phyloP scores from a whole-genome alignment of 2,797 vertebrate species.

The Lophotriccus pileatus region DNA sequence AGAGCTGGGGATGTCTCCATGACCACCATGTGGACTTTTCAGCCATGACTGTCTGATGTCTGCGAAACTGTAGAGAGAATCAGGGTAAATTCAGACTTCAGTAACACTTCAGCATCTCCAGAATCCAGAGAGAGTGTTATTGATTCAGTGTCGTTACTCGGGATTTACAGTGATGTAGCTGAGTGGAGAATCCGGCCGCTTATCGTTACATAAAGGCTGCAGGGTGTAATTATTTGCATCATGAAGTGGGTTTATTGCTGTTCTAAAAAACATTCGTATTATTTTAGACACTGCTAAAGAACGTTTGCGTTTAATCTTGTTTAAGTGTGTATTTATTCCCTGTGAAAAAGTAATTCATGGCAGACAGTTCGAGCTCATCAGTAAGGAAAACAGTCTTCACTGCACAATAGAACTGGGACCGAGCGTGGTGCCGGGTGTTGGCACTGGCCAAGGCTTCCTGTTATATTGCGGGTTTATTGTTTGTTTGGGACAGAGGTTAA shows the following conservation, averaged over 20 bases:
- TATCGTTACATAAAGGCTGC: constrained; percentile 51
- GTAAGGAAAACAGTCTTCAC: constrained; percentile 24
- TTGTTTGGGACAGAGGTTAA: neutral
- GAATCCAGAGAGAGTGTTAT: neutral
- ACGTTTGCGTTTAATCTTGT: constrained; percentile 62
- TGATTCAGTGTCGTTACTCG: neutral
- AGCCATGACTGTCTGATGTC: neutral
- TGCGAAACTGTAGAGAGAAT: neutral
- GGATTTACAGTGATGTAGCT: constrained; percentile 13
- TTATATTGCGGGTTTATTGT: neutral
- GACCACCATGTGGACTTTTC: neutral
- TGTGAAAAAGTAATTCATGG: constrained; percentile 54
- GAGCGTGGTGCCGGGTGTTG: neutral
- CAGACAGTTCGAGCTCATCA: constrained; percentile 27
- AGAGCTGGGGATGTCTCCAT: neutral
- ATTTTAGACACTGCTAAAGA: constrained; percentile 60
- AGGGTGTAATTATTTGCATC: constrained; percentile 66
- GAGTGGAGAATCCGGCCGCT: neutral
- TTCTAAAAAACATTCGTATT: constrained; percentile 61
- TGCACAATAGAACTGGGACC: neutral
- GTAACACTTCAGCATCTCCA: neutral
- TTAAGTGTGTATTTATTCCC: constrained; percentile 55
- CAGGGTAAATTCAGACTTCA: neutral
- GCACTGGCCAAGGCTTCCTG: neutral
- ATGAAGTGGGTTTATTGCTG: constrained; percentile 60